Conservation (phyloP, 2,888 invertebrate species). For the Thereva nobilitata region DNA sequence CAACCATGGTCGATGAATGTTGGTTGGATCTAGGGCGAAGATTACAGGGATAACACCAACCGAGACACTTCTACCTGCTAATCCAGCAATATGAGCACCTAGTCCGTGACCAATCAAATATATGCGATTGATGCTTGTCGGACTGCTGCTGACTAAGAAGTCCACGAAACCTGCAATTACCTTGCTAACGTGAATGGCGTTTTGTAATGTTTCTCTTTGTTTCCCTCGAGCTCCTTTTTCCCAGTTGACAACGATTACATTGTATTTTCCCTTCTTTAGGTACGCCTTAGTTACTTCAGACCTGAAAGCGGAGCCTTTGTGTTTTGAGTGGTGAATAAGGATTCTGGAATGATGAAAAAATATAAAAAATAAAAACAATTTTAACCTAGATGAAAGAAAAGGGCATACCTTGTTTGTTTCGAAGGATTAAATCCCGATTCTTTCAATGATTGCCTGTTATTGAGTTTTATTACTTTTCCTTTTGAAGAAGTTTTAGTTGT, state of each 20-base stretch:
- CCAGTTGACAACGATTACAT: slow-evolving; percentile 67
- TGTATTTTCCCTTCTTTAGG: slow-evolving; percentile 62
- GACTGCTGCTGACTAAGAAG: slow-evolving; percentile 63
- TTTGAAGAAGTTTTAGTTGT: slow-evolving; percentile 47
- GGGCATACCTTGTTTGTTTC: slow-evolving; percentile 44
- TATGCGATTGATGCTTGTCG: slow-evolving; percentile 44
- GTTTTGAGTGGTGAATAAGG: background rate
- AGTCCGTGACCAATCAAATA: slow-evolving; percentile 62
- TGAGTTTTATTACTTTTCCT: slow-evolving; percentile 40
- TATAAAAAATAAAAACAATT: background rate
- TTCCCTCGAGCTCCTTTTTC: slow-evolving; percentile 47
- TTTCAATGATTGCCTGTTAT: slow-evolving; percentile 39
- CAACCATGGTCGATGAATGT: slow-evolving; percentile 47
- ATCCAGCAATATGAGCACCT: slow-evolving; percentile 67
- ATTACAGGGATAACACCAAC: slow-evolving; percentile 51
- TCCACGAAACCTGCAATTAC: slow-evolving; percentile 67
- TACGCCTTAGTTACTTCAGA: slow-evolving; percentile 57
- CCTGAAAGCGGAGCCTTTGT: slow-evolving; percentile 8
- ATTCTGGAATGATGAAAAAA: background rate
- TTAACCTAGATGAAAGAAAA: background rate
- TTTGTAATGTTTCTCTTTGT: too few species aligned
- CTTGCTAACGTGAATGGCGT: slow-evolving; percentile 60
- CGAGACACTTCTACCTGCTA: slow-evolving; percentile 58
- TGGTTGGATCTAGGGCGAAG: slow-evolving; percentile 69
- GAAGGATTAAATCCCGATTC: slow-evolving; percentile 44